phyloP scores from a whole-genome alignment of 2,888 invertebrate species.

The Pogonocherus hispidulus region DNA sequence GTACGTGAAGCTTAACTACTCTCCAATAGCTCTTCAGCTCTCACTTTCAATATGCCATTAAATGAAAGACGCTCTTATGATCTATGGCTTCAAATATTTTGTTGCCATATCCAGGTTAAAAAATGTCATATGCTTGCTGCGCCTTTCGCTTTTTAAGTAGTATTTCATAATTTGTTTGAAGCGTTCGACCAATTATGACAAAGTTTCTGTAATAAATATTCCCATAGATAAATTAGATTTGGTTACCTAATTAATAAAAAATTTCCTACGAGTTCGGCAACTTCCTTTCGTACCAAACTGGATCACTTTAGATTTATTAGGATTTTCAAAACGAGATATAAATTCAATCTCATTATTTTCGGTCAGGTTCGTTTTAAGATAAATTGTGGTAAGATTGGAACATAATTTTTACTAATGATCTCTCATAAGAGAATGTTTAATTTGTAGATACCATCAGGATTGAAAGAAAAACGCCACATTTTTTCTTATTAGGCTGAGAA shows the following conservation, averaged over 20 bases:
- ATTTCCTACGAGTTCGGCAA: background rate
- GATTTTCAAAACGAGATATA: background rate
- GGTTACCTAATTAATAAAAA: background rate
- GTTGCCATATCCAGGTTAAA: background rate
- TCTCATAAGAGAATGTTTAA: background rate
- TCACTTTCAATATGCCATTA: background rate
- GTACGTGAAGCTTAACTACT: no score
- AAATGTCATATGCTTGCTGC: background rate
- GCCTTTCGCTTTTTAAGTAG: background rate
- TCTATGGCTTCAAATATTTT: background rate
- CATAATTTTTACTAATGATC: background rate
- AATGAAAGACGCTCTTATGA: background rate
- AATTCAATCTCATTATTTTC: constrained; percentile 3
- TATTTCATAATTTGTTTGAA: background rate
- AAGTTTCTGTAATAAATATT: background rate
- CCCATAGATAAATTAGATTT: background rate
- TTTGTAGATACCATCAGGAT: background rate
- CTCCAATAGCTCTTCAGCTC: no score
- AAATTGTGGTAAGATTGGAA: background rate
- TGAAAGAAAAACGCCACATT: no score
- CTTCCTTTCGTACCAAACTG: background rate
- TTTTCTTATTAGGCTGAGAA: no score
- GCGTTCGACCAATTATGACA: background rate
- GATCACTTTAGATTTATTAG: background rate
- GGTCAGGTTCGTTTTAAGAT: background rate